Base-by-base conservation (phyloP, 2,113 vertebrate genomes). In the Chlamydotis undulata region DNA sequence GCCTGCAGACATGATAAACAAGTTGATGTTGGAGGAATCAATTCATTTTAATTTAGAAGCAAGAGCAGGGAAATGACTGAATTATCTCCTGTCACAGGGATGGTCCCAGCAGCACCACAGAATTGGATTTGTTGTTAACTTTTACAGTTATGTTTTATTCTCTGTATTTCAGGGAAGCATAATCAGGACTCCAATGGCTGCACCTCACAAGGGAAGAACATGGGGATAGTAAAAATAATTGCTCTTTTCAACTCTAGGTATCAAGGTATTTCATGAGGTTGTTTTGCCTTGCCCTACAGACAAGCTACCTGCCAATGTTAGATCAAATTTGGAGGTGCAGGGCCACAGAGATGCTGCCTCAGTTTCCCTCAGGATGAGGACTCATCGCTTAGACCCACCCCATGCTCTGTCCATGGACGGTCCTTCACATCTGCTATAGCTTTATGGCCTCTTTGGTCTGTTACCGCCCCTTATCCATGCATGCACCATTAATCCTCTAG, bases 11-110 rank as follows among this genome's bases (percentile, higher is more conserved):
- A 55, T 23, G 35, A 89, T 52, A 70, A 94, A 87, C 52, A 59
- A 31, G 50, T 29, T 60, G 71, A 39, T 6, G 3, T 10, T 65
- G 81, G 65, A 89, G 67, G 71, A 83, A 94, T 87, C 77, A 79
- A 94, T 92, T 89, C 50, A 83, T 94, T 95, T 86, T 74, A 79
- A 95, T 92, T 75, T 92, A 71, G 50, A 45, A 86, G 45, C 52
- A 65, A 83, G 35, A 77, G 45, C 15, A 3, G 81, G 60, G 61
- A 94, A 92, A 83, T 89, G 89, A 75, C 35, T 79, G 94, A 87
- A 79, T 94, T 60, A 83, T 83, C 61, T 92, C 71, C 67, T 79
- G 71, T 83, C 52, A 4, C 39, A 83, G 76, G 85, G 65, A 55
- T 45, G 67, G 67, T 83, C 81, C 76, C 63, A 79, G 61, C 50